A percentile compares a stretch with the other conserved stretches of the same genome.
Evolutionary conservation across 2,888 invertebrate genomes (phyloP).

Genomic region (Sepioteuthis lessoniana): DNA sequence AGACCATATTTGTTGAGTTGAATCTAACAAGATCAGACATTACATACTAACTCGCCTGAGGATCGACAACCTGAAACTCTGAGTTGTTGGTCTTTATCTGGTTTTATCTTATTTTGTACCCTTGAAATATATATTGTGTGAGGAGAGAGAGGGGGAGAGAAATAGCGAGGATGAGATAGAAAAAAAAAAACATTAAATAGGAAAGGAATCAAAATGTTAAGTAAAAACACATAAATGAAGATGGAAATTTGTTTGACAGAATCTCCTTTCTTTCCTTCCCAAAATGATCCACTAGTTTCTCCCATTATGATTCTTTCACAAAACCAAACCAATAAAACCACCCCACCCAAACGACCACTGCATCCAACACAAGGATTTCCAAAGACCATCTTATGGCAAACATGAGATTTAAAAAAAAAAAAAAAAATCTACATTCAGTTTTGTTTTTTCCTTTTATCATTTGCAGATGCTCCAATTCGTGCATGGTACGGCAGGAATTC

Average conservation of each 20-base stretch:
- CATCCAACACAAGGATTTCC: background rate
- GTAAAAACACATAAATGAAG: background rate
- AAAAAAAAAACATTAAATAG: background rate
- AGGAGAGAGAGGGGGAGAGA: too few species aligned
- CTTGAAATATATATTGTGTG: too few species aligned
- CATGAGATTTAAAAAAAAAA: background rate
- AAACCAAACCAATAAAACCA: background rate
- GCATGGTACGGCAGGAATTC: background rate
- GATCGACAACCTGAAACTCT: too few species aligned
- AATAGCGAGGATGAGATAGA: background rate
- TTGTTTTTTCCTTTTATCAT: background rate
- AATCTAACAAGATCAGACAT: too few species aligned
- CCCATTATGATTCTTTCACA: background rate
- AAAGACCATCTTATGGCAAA: background rate
- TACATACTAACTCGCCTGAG: too few species aligned
- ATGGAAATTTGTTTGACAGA: background rate
- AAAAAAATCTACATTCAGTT: background rate
- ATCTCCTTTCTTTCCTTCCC: background rate
- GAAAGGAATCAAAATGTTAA: background rate
- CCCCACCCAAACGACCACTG: background rate
- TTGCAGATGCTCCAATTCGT: background rate
- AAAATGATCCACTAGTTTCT: background rate
- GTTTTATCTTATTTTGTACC: too few species aligned
- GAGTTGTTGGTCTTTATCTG: too few species aligned
- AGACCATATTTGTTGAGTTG: too few species aligned